A percentile compares a stretch with the other conserved stretches of the same genome.
Conservation (phyloP, 2,888 invertebrate genomes). For the Synergus laeviventris region DNA sequence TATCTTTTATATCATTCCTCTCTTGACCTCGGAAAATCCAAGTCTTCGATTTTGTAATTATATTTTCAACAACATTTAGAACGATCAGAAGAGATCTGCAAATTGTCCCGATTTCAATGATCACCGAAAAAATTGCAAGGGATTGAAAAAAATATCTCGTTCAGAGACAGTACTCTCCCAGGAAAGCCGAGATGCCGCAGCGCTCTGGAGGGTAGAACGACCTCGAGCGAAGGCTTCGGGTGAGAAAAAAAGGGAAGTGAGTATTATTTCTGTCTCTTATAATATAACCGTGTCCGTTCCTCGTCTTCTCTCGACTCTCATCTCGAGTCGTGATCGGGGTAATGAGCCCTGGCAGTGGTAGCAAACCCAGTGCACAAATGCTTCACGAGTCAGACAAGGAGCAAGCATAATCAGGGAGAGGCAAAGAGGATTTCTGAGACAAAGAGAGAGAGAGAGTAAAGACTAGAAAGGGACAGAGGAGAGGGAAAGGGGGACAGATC, state of each 20-base stretch:
- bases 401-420: constrained; percentile 41
- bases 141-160: constrained; percentile 5
- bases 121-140: not conserved
- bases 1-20: not conserved
- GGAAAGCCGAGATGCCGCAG: constrained; percentile 44
- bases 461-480: constrained; percentile 46
- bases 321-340: constrained; percentile 75
- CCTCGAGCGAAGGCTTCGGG: constrained; percentile 57
- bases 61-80: not conserved
- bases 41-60: not conserved
- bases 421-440: constrained; percentile 46
- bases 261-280: constrained; percentile 72
- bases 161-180: constrained; percentile 48
- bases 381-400: constrained; percentile 31
- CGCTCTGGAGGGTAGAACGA: constrained; percentile 49
- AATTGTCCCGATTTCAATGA: not conserved
- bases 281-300: constrained; percentile 73
- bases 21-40: not conserved
- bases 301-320: constrained; percentile 68
- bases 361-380: constrained; percentile 36
- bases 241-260: constrained; percentile 65
- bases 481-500: constrained; percentile 47
- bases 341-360: constrained; percentile 71
- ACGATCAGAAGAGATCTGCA: not conserved
- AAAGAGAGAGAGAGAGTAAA: constrained; percentile 40